Evolutionary conservation across 2,888 invertebrate genomes (phyloP).

Genomic region (Hydraecia micacea): DNA sequence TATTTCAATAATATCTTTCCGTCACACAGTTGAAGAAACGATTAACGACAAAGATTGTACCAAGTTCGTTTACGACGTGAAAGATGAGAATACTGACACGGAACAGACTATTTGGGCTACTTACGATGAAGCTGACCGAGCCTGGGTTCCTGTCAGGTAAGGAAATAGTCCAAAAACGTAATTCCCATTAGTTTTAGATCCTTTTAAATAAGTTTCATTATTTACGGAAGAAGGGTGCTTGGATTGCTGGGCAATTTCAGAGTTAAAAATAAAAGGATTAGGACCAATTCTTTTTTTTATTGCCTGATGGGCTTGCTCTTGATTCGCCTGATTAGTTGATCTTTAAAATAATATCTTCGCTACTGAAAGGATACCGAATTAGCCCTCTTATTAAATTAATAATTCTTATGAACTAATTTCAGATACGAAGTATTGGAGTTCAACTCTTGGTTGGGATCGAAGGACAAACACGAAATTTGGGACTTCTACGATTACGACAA

Average conservation of each 20-base stretch:
- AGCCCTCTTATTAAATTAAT: neutral
- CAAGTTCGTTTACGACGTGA: constrained; percentile 65
- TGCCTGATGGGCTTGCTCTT: neutral
- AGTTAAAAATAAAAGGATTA: neutral
- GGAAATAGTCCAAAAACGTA: neutral
- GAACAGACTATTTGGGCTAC: constrained; percentile 75
- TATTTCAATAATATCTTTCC: constrained; percentile 42
- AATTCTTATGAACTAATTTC: constrained; percentile 39
- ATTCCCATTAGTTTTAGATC: neutral
- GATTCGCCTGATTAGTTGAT: neutral
- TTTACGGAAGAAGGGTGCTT: neutral
- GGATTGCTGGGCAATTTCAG: neutral
- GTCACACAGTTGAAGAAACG: constrained; percentile 71
- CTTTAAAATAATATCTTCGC: neutral
- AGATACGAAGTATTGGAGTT: constrained; percentile 76
- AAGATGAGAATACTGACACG: constrained; percentile 34
- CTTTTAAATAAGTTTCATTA: neutral
- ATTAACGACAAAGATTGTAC: constrained; percentile 68
- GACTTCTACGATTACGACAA: constrained; percentile 67
- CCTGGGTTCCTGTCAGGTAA: constrained; percentile 80
- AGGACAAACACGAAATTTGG: constrained; percentile 74
- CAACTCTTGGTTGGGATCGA: constrained; percentile 72
- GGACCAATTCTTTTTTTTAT: neutral
- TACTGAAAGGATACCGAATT: neutral
- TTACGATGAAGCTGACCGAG: constrained; percentile 57